These are phyloP conservation scores for Oryzias celebensis DNA, from an alignment of 2,113 vertebrate species.

Conservation along the genomic window DNA sequence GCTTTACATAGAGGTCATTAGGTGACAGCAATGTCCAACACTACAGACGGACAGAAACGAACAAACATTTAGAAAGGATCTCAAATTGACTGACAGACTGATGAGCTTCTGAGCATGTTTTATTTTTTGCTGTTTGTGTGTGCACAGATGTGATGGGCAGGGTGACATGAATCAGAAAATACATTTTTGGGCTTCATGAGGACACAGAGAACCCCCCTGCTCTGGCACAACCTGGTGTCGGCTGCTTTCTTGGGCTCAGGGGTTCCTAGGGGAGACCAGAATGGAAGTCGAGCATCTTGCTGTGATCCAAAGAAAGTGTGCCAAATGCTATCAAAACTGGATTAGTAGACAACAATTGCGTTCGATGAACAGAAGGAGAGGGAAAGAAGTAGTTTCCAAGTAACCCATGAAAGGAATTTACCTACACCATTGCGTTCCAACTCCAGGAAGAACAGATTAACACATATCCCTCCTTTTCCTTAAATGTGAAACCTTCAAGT, in stretches of 20 bases:
- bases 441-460: conserved; percentile 34
- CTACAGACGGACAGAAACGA: conserved; percentile 61
- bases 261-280: conserved; percentile 81
- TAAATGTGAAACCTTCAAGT: conserved; percentile 8
- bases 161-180: conserved; percentile 67
- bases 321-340: conserved; percentile 85
- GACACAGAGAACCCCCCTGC: conserved; percentile 63
- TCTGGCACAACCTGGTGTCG: conserved; percentile 69
- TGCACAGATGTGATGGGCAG: conserved; percentile 38
- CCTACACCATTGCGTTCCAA: conserved; percentile 46
- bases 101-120: conserved; percentile 9
- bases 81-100: conserved; percentile 49
- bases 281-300: conserved; percentile 81
- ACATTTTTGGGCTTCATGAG: conserved; percentile 66
- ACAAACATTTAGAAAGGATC: conserved; percentile 53
- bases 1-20: conserved; percentile 63
- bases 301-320: conserved; percentile 84
- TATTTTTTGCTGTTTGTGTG: conserved; percentile 16
- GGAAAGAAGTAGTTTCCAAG: conserved; percentile 74
- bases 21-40: conserved; percentile 55
- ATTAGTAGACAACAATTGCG: conserved; percentile 81
- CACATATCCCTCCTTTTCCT: conserved; percentile 22
- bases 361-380: conserved; percentile 70
- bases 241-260: conserved; percentile 76
- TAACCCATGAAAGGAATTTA: conserved; percentile 76